A percentile compares a stretch with the other conserved stretches of the same genome.
Evolutionary conservation across 1,140 invertebrate genomes (phyloP).

Genomic region (Drosophila auraria): DNA sequence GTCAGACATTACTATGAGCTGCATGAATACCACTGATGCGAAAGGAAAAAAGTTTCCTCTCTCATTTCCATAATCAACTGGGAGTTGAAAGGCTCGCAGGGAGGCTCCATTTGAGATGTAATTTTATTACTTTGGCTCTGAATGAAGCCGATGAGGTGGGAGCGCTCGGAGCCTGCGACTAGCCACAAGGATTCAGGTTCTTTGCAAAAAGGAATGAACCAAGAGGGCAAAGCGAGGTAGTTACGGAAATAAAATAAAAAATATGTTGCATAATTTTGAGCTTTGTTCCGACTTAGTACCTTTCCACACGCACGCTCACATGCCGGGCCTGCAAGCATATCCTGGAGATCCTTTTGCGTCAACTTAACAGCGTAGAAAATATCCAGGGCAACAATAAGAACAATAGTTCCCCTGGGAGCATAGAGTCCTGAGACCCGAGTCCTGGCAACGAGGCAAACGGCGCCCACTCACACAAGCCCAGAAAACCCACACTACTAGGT

Average conservation of each 20-base stretch:
- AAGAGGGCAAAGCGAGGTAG: conserved; percentile 22
- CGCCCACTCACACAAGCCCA: conserved; percentile 21
- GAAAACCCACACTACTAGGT: conserved; percentile 8
- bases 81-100: conserved; percentile 8
- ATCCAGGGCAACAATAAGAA: conserved; percentile 84
- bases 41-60: conserved; percentile 14
- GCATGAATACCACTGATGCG: conserved; percentile 16
- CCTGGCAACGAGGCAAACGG: conserved; percentile 73
- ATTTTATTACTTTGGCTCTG: conserved; percentile 30
- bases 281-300: conserved; percentile 83
- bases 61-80: conserved; percentile 39
- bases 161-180: conserved; percentile 11
- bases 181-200: conserved; percentile 23
- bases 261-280: conserved; percentile 83
- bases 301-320: conserved; percentile 53
- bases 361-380: conserved; percentile 83
- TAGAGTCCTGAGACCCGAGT: conserved; percentile 42
- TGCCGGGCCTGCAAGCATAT: conserved; percentile 53
- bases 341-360: conserved; percentile 80
- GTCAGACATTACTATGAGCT: conserved; percentile 38
- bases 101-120: conserved; percentile 15
- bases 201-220: background rate
- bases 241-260: conserved; percentile 76
- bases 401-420: conserved; percentile 80
- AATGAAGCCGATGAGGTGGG: conserved; percentile 11